Evolutionary conservation across 2,113 vertebrate genomes (phyloP).

Genomic region (Gymnobelideus leadbeateri): DNA sequence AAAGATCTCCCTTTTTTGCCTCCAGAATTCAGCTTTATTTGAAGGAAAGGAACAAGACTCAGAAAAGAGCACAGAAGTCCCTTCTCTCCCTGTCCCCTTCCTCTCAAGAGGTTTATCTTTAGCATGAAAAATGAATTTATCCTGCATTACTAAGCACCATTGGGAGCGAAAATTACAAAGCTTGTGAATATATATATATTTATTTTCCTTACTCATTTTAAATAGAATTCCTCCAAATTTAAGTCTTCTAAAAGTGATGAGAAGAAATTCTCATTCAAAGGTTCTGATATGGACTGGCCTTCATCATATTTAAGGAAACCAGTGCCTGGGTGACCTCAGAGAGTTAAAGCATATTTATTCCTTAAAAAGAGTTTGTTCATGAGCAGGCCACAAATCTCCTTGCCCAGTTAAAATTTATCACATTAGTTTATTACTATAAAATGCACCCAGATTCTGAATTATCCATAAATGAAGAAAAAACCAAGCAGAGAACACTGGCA

Average conservation of each 20-base stretch:
- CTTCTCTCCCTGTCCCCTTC: not conserved
- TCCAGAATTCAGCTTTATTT: constrained; percentile 18
- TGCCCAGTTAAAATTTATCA: not conserved
- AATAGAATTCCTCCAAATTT: not conserved
- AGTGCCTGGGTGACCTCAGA: not conserved
- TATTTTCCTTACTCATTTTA: constrained; percentile 53
- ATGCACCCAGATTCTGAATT: not conserved
- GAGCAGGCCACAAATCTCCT: not conserved
- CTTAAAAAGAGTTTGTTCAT: not conserved
- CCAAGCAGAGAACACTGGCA: not conserved
- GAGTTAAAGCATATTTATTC: not conserved
- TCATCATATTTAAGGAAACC: not conserved
- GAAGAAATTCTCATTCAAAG: not conserved
- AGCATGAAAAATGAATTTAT: constrained; percentile 48
- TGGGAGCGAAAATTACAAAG: constrained; percentile 46
- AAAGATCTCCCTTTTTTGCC: not conserved
- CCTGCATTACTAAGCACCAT: constrained; percentile 39
- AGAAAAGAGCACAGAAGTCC: constrained; percentile 45
- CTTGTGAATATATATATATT: constrained; percentile 27
- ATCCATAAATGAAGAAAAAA: not conserved
- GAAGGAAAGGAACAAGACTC: constrained; percentile 38
- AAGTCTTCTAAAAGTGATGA: constrained; percentile 42
- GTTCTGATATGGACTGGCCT: not conserved
- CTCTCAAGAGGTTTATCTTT: not conserved
- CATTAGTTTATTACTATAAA: not conserved